These are phyloP conservation scores for Platysteira castanea DNA, from an alignment of 2,113 vertebrate genomes.

Conservation along the genomic window DNA sequence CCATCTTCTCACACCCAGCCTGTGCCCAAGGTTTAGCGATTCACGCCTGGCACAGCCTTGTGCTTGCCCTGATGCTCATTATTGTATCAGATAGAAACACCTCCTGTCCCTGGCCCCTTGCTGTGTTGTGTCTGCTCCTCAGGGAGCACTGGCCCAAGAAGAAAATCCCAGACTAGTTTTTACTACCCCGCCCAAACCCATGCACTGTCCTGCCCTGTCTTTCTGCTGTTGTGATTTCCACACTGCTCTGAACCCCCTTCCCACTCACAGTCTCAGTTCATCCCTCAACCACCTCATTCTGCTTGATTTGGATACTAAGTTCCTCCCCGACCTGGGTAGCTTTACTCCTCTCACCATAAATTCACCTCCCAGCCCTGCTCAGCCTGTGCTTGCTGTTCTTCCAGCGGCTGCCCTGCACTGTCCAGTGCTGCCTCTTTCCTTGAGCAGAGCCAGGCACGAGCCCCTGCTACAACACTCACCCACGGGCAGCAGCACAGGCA, in stretches of 20 bases:
- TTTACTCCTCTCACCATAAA: background rate
- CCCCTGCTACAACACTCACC: accelerated
- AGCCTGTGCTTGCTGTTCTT: background rate
- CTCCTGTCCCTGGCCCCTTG: background rate
- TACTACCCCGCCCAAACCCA: background rate
- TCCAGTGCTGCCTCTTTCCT: background rate
- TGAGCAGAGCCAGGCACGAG: background rate
- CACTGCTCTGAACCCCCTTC: background rate
- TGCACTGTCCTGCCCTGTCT: background rate
- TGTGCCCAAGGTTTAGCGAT: accelerated
- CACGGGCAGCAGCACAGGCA: accelerated
- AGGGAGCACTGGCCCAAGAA: background rate
- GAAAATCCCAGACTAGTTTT: background rate
- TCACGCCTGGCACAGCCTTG: background rate
- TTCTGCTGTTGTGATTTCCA: background rate
- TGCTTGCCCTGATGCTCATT: background rate
- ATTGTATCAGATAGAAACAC: background rate
- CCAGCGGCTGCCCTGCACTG: background rate
- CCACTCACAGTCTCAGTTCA: background rate
- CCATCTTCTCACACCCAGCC: background rate
- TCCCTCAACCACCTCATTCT: accelerated
- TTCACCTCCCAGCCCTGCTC: background rate
- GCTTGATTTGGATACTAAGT: background rate
- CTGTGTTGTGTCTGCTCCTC: background rate
- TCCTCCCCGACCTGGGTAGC: accelerated